phyloP scores from a whole-genome alignment of 2,113 vertebrate genomes.

The Gorsachius goisagi region DNA sequence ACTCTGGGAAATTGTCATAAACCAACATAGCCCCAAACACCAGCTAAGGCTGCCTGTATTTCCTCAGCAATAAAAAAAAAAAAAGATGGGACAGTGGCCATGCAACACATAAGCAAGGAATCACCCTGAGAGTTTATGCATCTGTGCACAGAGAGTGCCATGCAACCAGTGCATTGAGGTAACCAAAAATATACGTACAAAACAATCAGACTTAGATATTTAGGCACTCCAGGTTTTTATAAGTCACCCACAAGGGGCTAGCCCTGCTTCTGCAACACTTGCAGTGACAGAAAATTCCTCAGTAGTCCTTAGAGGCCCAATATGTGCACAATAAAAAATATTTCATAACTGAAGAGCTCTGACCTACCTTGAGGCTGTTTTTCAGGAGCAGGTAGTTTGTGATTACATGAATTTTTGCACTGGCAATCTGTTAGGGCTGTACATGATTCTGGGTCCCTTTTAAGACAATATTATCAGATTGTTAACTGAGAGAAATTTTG shows the following conservation, averaged over 20 bases:
- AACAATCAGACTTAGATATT: background rate
- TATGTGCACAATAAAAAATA: accelerated
- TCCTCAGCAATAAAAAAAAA: background rate
- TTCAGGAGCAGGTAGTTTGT: background rate
- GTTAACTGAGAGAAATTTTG: slow-evolving; percentile 18
- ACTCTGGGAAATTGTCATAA: background rate
- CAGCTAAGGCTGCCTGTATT: background rate
- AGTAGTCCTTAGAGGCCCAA: background rate
- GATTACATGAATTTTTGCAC: background rate
- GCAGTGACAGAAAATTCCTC: background rate
- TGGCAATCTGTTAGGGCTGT: background rate
- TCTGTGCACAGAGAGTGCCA: background rate
- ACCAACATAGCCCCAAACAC: background rate
- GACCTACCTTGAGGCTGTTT: background rate
- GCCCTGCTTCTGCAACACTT: background rate
- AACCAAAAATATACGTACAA: background rate
- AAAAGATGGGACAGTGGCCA: background rate
- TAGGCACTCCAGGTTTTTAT: accelerated
- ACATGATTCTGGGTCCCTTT: background rate
- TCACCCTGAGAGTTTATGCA: background rate
- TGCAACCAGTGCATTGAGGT: accelerated
- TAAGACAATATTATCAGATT: background rate
- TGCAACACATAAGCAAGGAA: background rate
- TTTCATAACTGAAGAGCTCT: background rate
- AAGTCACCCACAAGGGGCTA: background rate